phyloP scores from a whole-genome alignment of 2,888 invertebrate species.

The Helleia helle region DNA sequence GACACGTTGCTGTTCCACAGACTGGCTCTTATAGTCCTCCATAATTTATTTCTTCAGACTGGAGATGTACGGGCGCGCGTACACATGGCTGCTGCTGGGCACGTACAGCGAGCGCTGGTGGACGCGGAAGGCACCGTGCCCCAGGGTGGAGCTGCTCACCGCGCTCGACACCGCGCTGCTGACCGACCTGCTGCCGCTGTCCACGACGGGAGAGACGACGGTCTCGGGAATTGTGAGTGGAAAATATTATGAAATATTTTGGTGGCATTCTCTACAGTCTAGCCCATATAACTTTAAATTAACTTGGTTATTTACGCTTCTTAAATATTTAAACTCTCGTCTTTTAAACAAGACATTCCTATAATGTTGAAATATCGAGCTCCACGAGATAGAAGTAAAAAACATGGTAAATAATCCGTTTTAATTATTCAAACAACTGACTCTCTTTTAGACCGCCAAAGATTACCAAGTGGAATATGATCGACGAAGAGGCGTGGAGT shows the following conservation, averaged over 20 bases:
- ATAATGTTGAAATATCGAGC: too few relatives aligned
- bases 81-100: slow-evolving; percentile 96
- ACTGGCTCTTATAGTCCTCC: not conserved
- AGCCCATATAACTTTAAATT: not conserved
- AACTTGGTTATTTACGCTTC: too few relatives aligned
- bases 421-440: too few relatives aligned
- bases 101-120: slow-evolving; percentile 89
- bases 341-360: too few relatives aligned
- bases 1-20: not conserved
- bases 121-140: slow-evolving; percentile 77
- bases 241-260: not conserved
- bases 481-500: slow-evolving; percentile 83
- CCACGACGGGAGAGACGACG: slow-evolving; percentile 89
- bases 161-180: slow-evolving; percentile 92
- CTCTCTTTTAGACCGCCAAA: slow-evolving; percentile 88
- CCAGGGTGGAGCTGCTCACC: slow-evolving; percentile 79
- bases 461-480: slow-evolving; percentile 92
- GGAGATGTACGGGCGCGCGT: slow-evolving; percentile 92
- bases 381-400: too few relatives aligned
- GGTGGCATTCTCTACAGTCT: too few relatives aligned
- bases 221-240: slow-evolving; percentile 90
- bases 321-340: too few relatives aligned
- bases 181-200: slow-evolving; percentile 89
- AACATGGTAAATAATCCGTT: too few relatives aligned
- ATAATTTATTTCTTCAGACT: slow-evolving; percentile 55